Evolutionary conservation across 2,797 vertebrate species (phyloP).

Genomic region (Falco berigora): DNA sequence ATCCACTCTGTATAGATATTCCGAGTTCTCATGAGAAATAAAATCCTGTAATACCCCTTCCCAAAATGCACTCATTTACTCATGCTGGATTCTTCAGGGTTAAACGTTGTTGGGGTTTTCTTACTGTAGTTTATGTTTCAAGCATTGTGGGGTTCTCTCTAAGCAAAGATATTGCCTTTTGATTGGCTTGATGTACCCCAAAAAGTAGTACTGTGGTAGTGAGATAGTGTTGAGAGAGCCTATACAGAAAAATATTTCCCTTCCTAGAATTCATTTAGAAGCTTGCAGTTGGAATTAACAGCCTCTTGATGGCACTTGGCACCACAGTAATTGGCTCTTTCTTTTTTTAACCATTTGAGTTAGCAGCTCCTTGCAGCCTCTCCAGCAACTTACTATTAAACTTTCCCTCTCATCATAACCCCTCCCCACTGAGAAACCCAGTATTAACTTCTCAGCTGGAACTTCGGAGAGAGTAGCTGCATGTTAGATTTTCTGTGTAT

Average conservation of each 20-base stretch:
- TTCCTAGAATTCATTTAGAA: neutral
- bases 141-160: neutral
- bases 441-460: neutral
- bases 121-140: neutral
- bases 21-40: neutral
- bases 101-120: rapidly evolving
- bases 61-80: neutral
- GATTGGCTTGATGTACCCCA: neutral
- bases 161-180: neutral
- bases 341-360: neutral
- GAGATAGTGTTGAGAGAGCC: neutral
- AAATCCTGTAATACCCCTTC: neutral
- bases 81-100: neutral
- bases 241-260: neutral
- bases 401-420: neutral
- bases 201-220: neutral
- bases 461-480: neutral
- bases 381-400: neutral
- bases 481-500: neutral
- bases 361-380: neutral
- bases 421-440: neutral
- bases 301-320: conserved; percentile 69
- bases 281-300: conserved; percentile 42
- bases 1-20: neutral
- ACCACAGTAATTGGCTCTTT: conserved; percentile 3